These are phyloP conservation scores for Trichonephila clavata DNA, from an alignment of 1,140 invertebrate genomes.

Conservation along the genomic window DNA sequence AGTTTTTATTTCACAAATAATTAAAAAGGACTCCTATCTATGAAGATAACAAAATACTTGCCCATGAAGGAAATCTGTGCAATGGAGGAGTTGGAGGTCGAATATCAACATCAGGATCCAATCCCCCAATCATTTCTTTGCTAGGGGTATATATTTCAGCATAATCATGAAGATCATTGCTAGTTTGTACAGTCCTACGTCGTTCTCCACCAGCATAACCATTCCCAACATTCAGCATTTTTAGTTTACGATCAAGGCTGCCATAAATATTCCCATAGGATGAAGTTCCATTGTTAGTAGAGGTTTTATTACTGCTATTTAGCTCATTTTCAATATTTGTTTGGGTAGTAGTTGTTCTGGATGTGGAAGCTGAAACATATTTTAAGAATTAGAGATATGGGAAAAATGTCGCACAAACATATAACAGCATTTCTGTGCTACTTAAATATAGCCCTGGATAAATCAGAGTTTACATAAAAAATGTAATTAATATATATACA, in stretches of 20 bases:
- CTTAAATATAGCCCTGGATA: too few species aligned
- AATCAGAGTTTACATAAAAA: too few species aligned
- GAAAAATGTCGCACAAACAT: too few species aligned
- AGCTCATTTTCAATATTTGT: conserved; percentile 71
- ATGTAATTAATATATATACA: too few species aligned
- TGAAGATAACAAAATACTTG: conserved; percentile 48
- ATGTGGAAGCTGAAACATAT: conserved; percentile 45
- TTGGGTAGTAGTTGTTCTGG: conserved; percentile 59
- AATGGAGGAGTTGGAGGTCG: conserved; percentile 90
- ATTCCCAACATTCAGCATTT: conserved; percentile 77
- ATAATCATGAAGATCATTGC: conserved; percentile 91
- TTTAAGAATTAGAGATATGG: not conserved
- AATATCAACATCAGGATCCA: conserved; percentile 81
- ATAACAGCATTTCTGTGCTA: too few species aligned
- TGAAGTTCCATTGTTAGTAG: not conserved
- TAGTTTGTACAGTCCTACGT: conserved; percentile 75
- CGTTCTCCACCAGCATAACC: conserved; percentile 66
- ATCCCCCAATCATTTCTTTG: conserved; percentile 84
- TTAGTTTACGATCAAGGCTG: conserved; percentile 78
- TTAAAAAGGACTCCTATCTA: too few species aligned
- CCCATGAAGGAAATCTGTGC: conserved; percentile 83
- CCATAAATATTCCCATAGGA: conserved; percentile 73
- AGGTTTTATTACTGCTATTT: conserved; percentile 47
- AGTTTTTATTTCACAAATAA: too few species aligned
- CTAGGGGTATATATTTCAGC: conserved; percentile 96